Evolutionary conservation across 2,113 vertebrate genomes (phyloP), one percentile per base, ranked within the genome.

Genomic region (Coptodon rendalli): DNA sequence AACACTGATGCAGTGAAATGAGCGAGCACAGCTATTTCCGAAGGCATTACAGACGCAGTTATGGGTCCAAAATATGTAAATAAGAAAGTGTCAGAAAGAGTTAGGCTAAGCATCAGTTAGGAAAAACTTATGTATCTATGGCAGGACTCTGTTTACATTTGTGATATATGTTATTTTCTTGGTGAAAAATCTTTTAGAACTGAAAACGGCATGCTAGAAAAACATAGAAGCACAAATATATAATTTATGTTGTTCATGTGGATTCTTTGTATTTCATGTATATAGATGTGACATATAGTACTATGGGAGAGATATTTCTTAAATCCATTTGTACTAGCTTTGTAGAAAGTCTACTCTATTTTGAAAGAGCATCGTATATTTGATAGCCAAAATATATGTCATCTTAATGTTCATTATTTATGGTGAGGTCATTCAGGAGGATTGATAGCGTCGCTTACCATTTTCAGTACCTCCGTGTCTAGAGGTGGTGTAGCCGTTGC

Each of bases 291-390:
- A 92, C 92, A 91, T 82, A 89, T 5, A 92, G 91, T 91, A 91
- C 86, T 85, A 86, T 85, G 78, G 90, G 81, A 91, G 88, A 92
- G 63, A 87, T 86, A 83, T 93, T 94, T 94, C 93, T 93, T 85
- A 93, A 92, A 90, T 93, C 93, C 94, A 94, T 95, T 95, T 95
- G 94, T 96, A 95, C 91, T 93, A 87, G 94, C 93, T 95, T 95
- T 95, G 92, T 96, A 95, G 94, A 96, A 95, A 94, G 91, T 95
- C 61, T 40, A 93, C 92, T 95, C 94, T 96, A 94, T 96, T 96
- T 96, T 95, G 92, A 93, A 81, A 95, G 92, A 96, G 89, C 84
- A 66, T 91, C 61, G 88, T 96, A 95, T 95, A 96, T 96, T 96
- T 96, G 93, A 95, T 95, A 95, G 92, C 85, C 85, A 89, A 87